Evolutionary conservation across 2,113 vertebrate genomes (phyloP), one percentile per base, ranked within the genome.

Genomic region (Oreotrochilus melanogaster): DNA sequence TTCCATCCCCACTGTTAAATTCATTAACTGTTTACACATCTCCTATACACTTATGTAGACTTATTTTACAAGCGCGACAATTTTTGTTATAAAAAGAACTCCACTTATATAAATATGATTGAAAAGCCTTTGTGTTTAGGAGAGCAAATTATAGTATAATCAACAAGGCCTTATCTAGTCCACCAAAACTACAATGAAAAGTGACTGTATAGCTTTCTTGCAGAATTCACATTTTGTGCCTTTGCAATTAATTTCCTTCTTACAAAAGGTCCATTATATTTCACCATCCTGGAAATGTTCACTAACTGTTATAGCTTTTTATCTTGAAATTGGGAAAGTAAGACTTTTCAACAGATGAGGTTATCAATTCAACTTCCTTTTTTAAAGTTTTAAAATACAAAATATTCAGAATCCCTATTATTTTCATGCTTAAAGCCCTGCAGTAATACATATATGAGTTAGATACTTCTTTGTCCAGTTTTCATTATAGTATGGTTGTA

Each of bases 61-160:
- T 97, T 98, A 98, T 96, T 98, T 98, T 98, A 98, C 98, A 98
- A 97, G 97, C 96, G 95, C 84, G 86, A 98, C 94, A 97, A 95
- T 94, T 98, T 93, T 93, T 96, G 97, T 97, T 98, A 98, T 92
- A 90, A 97, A 98, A 97, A 93, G 98, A 97, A 61, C 71, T 95
- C 95, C 97, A 97, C 96, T 95, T 95, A 96, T 56, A 98, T 96
- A 98, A 98, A 97, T 97, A 98, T 97, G 96, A 97, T 96, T 95
- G 87, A 95, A 97, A 98, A 96, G 93, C 91, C 82, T 86, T 92
- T 95, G 92, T 96, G 97, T 94, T 96, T 88, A 97, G 91, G 88
- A 97, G 93, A 96, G 83, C 93, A 95, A 98, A 92, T 94, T 31
- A 88, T 76, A 83, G 48, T 50, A 78, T 78, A 85, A 97, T 86